Conservation (phyloP, 2,797 vertebrate genomes). For the Poeciliopsis presidionis region DNA sequence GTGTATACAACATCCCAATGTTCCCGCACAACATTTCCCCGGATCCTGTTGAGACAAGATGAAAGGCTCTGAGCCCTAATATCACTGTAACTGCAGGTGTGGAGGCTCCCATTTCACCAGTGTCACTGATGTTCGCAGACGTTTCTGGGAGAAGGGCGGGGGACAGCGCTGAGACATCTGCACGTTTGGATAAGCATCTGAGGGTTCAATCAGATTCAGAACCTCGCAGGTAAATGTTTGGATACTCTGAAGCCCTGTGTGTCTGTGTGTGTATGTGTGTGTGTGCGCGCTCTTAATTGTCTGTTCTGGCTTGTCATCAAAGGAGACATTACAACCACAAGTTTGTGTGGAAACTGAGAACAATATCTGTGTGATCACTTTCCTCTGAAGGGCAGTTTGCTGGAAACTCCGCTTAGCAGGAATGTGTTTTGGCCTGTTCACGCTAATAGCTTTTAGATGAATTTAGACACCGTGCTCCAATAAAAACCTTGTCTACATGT, state of each 20-base stretch:
- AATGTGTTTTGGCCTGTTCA: constrained; percentile 41
- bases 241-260: constrained; percentile 46
- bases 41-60: constrained; percentile 71
- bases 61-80: constrained; percentile 62
- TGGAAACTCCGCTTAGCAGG: constrained; percentile 16
- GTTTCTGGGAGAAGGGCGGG: constrained; percentile 19
- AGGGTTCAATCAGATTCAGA: constrained; percentile 79
- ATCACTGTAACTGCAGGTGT: constrained; percentile 69
- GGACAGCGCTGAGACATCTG: constrained; percentile 73
- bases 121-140: constrained; percentile 67
- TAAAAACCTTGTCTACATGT: constrained; percentile 7
- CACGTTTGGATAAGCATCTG: constrained; percentile 76
- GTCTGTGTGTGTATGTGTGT: constrained; percentile 15
- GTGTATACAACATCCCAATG: constrained; percentile 42
- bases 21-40: constrained; percentile 48
- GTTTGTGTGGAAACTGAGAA: constrained; percentile 49
- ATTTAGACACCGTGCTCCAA: constrained; percentile 31
- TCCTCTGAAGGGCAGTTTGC: constrained; percentile 32
- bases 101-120: constrained; percentile 68
- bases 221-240: constrained; percentile 72
- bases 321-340: constrained; percentile 41
- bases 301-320: constrained; percentile 69
- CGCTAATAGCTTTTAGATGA: constrained; percentile 13
- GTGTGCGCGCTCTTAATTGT: constrained; percentile 31
- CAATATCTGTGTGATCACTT: constrained; percentile 52